Evolutionary conservation across 2,113 vertebrate genomes (phyloP), one percentile per base, ranked within the genome.

Genomic region (Lophura nycthemera): DNA sequence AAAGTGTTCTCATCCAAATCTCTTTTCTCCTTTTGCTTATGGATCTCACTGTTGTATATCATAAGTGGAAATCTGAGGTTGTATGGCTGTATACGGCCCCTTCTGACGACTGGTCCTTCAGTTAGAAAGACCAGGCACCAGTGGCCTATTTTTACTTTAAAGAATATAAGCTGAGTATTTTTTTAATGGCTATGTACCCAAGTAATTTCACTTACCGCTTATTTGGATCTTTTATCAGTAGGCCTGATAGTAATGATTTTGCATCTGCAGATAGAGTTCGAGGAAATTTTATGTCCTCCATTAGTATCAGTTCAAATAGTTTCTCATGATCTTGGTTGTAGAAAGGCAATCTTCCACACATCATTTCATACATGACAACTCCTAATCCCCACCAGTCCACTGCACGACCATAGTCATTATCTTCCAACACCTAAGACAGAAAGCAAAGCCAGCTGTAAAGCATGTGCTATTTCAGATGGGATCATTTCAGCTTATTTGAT

Each of bases 281-380:
- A 43, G 99, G 99, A 96, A 99, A 99, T 98, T 99, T 99, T 97
- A 99, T 99, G 94, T 99, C 99, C 95, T 99, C 99, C 99, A 99
- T 99, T 82, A 99, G 97, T 96, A 99, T 99, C 82, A 99, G 98
- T 96, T 99, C 99, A 94, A 99, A 99, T 42, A 99, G 98, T 93
- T 99, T 99, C 98, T 99, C 99, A 36, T 99, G 99, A 97, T 99
- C 99, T 97, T 99, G 99, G 97, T 99, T 99, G 97, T 99, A 99
- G 98, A 99, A 99, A 1, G 99, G 99, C 84, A 99, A 95, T 66
- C 99, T 98, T 74, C 99, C 99, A 60, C 99, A 99, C 99, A 99
- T 99, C 99, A 99, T 99, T 96, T 99, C 99, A 78, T 99, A 99
- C 97, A 98, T 99, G 94, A 99, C 99, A 86, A 99, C 99, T 24